A percentile compares a stretch with the other conserved stretches of the same genome.
These are phyloP conservation scores for Orthosia gracilis DNA, from an alignment of 2,888 invertebrate genomes.

Conservation along the genomic window DNA sequence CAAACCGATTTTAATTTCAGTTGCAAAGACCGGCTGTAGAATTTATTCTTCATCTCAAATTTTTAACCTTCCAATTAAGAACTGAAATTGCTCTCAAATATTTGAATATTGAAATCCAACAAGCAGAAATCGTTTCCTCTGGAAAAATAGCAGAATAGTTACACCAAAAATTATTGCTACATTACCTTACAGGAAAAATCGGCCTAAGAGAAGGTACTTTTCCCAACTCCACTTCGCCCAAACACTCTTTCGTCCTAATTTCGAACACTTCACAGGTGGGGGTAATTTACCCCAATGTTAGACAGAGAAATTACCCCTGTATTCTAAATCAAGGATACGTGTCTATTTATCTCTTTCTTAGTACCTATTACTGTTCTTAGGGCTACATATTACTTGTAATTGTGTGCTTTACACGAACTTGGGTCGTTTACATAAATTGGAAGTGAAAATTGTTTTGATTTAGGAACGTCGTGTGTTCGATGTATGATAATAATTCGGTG, in stretches of 20 bases:
- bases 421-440: constrained; percentile 61
- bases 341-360: constrained; percentile 63
- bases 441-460: constrained; percentile 50
- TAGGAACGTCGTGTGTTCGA: constrained; percentile 24
- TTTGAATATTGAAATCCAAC: not conserved
- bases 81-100: not conserved
- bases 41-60: no score
- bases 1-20: no score
- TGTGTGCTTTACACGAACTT: constrained; percentile 57
- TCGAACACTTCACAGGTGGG: constrained; percentile 44
- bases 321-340: constrained; percentile 59
- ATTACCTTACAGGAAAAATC: not conserved
- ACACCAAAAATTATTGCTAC: not conserved
- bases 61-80: not conserved
- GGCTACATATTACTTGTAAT: constrained; percentile 56
- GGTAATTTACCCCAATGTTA: constrained; percentile 46
- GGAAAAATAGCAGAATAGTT: not conserved
- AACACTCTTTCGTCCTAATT: constrained; percentile 35
- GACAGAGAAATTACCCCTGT: constrained; percentile 49
- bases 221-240: not conserved
- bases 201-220: not conserved
- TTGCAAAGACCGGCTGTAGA: no score
- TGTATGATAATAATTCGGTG: constrained; percentile 3
- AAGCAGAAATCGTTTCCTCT: not conserved
- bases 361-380: constrained; percentile 50